Percentiles rank a stretch among this genome's conserved stretches.
These are phyloP conservation scores for Arizona elegans DNA, from an alignment of 2,113 vertebrate genomes.

Conservation along the genomic window DNA sequence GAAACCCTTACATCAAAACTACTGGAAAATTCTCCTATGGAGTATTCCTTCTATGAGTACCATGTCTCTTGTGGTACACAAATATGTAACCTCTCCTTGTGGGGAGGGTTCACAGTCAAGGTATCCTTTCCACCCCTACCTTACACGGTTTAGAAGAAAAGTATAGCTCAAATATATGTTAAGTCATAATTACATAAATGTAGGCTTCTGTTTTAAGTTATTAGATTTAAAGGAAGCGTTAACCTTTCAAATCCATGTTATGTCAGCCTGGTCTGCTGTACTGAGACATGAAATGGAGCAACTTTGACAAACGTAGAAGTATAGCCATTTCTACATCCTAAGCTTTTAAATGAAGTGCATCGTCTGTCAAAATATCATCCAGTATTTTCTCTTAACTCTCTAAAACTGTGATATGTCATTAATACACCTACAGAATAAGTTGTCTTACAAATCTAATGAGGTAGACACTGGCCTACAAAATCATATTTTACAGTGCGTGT, in stretches of 20 bases:
- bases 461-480: neutral
- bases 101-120: neutral
- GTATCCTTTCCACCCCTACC: neutral
- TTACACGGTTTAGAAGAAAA: neutral
- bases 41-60: neutral
- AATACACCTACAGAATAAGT: neutral
- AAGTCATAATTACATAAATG: neutral
- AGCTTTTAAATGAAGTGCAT: neutral
- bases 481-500: neutral
- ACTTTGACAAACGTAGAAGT: neutral
- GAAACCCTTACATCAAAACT: neutral
- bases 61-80: neutral
- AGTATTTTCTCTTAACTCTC: neutral
- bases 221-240: neutral
- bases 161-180: neutral
- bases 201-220: neutral
- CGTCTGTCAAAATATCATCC: neutral
- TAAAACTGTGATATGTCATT: neutral
- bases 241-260: neutral
- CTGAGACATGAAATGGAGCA: neutral
- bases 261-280: neutral
- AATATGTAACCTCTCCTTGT: neutral
- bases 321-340: neutral
- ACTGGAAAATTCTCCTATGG: neutral
- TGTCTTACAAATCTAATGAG: neutral